Evolutionary conservation across 2,113 vertebrate species (phyloP).

Genomic region (Aptenodytes patagonicus): DNA sequence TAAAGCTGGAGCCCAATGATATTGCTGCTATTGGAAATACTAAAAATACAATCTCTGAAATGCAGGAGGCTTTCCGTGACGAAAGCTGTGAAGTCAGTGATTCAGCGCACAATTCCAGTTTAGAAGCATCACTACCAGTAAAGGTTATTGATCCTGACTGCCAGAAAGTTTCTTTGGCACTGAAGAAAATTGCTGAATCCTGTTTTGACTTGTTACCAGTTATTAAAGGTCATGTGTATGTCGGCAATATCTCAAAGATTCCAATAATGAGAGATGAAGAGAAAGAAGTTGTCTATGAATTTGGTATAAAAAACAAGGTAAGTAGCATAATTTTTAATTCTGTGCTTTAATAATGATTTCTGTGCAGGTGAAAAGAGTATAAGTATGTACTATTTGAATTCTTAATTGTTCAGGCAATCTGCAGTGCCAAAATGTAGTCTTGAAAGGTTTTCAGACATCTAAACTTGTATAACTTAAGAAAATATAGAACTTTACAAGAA

Average conservation of each 20-base stretch:
- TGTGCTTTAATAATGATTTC: background rate
- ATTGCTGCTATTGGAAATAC: background rate
- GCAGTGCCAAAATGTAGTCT: background rate
- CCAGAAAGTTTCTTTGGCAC: constrained; percentile 42
- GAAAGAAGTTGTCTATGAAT: constrained; percentile 85
- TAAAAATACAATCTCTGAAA: background rate
- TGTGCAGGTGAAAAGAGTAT: background rate
- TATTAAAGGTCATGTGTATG: constrained; percentile 81
- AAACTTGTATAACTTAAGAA: background rate
- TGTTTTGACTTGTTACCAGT: constrained; percentile 91
- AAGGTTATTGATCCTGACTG: constrained; percentile 8
- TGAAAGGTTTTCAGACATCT: background rate
- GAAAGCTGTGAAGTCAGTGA: background rate
- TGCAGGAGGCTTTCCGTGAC: background rate
- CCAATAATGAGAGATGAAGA: constrained; percentile 90
- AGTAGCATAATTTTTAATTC: background rate
- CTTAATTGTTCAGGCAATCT: background rate
- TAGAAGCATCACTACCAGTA: background rate
- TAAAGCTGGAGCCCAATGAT: background rate
- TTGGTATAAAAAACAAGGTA: constrained; percentile 81
- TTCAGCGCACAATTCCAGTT: background rate
- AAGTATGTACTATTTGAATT: background rate
- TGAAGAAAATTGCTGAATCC: constrained; percentile 79
- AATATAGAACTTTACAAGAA: background rate
- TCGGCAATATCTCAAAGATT: constrained; percentile 81